Percentiles rank a stretch among this genome's conserved stretches.
Evolutionary conservation across 2,888 invertebrate species (phyloP).

Genomic region (Leucania comma): DNA sequence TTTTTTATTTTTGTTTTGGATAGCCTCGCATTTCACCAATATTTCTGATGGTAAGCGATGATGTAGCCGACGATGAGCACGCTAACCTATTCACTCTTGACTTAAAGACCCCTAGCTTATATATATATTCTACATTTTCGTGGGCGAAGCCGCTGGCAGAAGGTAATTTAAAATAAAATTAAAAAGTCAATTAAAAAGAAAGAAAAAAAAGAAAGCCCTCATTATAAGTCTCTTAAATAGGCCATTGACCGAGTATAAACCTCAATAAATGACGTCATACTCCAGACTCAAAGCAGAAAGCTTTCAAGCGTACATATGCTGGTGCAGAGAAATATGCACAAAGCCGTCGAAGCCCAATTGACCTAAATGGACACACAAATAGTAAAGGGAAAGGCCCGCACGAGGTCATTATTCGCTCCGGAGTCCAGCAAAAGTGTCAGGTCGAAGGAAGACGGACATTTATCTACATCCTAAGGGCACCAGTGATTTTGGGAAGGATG

Average conservation of each 20-base stretch:
- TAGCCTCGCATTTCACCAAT: too few relatives aligned
- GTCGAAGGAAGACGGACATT: constrained; percentile 84
- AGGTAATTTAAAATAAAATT: not conserved
- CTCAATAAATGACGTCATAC: constrained; percentile 70
- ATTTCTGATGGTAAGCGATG: too few relatives aligned
- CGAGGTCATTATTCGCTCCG: constrained; percentile 88
- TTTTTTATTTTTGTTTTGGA: too few relatives aligned
- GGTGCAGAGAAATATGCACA: constrained; percentile 82
- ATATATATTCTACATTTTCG: too few relatives aligned
- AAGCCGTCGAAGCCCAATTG: constrained; percentile 86
- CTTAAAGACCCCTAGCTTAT: too few relatives aligned
- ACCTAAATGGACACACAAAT: constrained; percentile 89
- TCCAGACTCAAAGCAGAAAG: constrained; percentile 77
- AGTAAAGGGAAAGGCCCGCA: constrained; percentile 82
- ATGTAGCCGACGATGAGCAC: too few relatives aligned
- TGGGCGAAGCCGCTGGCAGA: too few relatives aligned
- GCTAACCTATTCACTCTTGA: too few relatives aligned
- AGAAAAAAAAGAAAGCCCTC: constrained; percentile 6
- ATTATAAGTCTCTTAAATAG: constrained; percentile 38
- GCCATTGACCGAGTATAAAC: constrained; percentile 33
- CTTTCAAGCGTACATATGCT: constrained; percentile 80
- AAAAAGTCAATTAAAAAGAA: too few relatives aligned
- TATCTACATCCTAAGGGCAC: constrained; percentile 88
- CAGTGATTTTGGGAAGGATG: constrained; percentile 86
- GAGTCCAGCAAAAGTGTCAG: constrained; percentile 87